Conservation (phyloP, 2,797 vertebrate genomes). For the Rhinoraja longicauda region DNA sequence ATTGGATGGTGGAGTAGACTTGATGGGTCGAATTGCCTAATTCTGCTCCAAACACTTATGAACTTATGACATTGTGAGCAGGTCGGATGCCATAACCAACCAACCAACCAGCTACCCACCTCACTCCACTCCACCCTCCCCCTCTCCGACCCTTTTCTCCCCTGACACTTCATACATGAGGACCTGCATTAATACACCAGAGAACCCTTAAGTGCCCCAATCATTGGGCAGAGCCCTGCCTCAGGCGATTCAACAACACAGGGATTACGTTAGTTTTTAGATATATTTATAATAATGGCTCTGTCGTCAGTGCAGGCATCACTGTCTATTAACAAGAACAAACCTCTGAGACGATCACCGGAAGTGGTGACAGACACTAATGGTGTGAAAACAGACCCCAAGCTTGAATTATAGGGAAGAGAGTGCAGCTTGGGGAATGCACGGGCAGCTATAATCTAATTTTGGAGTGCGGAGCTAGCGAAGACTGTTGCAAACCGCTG, state of each 20-base stretch:
- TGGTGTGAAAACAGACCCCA: neutral
- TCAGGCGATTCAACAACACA: too few species aligned
- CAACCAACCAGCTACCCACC: too few species aligned
- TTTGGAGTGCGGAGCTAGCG: neutral
- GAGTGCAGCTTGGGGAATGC: neutral
- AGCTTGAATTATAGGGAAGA: neutral
- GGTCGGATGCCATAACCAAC: neutral
- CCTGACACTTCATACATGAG: neutral
- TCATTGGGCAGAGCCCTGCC: neutral
- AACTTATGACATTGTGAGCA: too few species aligned
- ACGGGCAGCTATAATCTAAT: conserved; percentile 21
- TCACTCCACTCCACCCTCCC: too few species aligned
- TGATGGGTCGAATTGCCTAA: too few species aligned
- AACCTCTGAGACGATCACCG: neutral
- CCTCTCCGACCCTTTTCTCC: too few species aligned
- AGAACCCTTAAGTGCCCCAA: neutral
- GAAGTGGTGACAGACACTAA: neutral
- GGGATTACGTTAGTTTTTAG: neutral
- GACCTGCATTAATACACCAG: neutral
- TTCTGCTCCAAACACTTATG: too few species aligned
- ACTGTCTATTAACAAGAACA: neutral
- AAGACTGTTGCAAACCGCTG: neutral
- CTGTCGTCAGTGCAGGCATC: neutral
- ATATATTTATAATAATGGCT: neutral
- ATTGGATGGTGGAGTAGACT: too few species aligned